Conservation (phyloP, 1,140 invertebrate species). For the Halotydeus destructor region DNA sequence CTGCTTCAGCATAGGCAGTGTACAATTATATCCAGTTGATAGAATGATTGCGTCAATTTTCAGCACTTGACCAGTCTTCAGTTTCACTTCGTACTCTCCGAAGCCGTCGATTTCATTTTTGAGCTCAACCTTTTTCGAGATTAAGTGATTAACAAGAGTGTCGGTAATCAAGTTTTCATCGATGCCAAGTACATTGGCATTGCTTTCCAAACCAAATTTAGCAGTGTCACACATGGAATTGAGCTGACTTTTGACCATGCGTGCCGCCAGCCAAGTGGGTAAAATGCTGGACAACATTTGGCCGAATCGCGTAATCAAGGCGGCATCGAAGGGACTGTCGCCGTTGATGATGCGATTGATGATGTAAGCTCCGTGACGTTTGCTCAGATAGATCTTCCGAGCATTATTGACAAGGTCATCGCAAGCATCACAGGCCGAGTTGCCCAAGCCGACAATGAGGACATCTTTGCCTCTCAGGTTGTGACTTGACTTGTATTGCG, state of each 20-base stretch:
- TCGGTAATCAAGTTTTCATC: not conserved
- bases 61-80: no score
- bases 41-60: conserved; percentile 23
- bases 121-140: conserved; percentile 1
- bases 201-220: not conserved
- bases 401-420: conserved; percentile 29
- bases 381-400: conserved; percentile 3
- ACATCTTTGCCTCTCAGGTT: conserved; percentile 24
- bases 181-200: not conserved
- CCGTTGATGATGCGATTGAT: not conserved
- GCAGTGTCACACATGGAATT: not conserved
- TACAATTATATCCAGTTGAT: conserved; percentile 25
- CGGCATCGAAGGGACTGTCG: conserved; percentile 1
- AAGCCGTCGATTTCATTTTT: conserved; percentile 22
- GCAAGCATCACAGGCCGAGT: conserved; percentile 33
- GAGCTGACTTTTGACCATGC: not conserved
- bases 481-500: conserved; percentile 20
- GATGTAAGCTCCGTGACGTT: not conserved
- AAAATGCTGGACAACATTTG: not conserved
- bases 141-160: not conserved
- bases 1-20: conserved; percentile 25
- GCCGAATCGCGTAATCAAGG: not conserved
- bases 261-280: not conserved
- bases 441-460: conserved; percentile 32
- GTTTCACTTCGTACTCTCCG: conserved; percentile 17